A percentile compares a stretch with the other conserved stretches of the same genome.
These are phyloP conservation scores for Phodopus roborovskii DNA, from an alignment of 2,113 vertebrate species.

Conservation along the genomic window DNA sequence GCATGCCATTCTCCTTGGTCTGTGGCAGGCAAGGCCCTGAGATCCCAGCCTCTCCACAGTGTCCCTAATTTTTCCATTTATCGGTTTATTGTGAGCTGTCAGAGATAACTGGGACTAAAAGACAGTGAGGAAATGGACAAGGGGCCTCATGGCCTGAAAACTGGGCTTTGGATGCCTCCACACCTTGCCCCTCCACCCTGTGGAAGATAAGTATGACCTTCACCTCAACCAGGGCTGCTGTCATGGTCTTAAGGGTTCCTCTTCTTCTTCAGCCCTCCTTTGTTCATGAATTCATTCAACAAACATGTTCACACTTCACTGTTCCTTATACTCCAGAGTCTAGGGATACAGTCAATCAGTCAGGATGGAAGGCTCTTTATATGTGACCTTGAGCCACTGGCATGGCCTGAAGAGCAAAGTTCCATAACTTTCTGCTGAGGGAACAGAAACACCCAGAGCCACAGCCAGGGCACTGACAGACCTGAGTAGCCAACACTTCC, in stretches of 20 bases:
- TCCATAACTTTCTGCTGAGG: background rate
- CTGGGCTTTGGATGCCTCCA: background rate
- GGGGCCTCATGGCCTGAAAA: background rate
- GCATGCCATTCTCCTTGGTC: background rate
- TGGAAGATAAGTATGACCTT: background rate
- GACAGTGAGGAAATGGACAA: background rate
- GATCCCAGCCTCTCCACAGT: background rate
- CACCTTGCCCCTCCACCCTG: background rate
- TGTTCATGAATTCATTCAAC: background rate
- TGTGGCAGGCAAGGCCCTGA: background rate
- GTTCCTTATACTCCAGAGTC: background rate
- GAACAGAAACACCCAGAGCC: background rate
- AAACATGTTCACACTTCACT: background rate
- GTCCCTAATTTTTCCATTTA: background rate
- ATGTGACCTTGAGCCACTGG: background rate
- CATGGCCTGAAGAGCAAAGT: background rate
- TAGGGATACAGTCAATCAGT: background rate
- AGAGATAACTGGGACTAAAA: background rate
- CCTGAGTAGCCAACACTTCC: background rate
- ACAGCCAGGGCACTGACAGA: background rate
- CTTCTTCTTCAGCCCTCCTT: background rate
- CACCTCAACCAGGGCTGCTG: background rate
- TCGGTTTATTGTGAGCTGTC: background rate
- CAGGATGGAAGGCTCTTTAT: background rate
- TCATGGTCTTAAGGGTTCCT: background rate